Evolutionary conservation across 1,140 invertebrate genomes (phyloP).

Genomic region (Oedothorax gibbosus): DNA sequence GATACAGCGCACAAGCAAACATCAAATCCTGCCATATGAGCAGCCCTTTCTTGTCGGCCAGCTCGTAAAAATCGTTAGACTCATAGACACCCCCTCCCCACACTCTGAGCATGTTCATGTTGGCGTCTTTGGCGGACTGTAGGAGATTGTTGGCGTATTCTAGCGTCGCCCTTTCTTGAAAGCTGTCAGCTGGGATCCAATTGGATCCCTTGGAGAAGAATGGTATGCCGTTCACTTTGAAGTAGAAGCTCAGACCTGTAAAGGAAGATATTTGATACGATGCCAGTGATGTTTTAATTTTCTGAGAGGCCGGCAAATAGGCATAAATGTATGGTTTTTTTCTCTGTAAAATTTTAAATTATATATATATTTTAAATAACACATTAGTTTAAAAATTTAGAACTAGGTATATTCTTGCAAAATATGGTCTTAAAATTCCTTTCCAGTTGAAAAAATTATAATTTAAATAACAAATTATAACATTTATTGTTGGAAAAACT

Average conservation of each 20-base stretch:
- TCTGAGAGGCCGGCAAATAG: neutral
- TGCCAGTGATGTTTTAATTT: neutral
- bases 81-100: constrained; percentile 99
- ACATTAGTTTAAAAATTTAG: no score
- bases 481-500: no score
- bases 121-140: constrained; percentile 78
- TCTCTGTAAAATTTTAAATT: no score
- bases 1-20: constrained; percentile 98
- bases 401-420: no score
- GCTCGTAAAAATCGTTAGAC: constrained; percentile 88
- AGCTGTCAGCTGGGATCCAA: constrained; percentile 90
- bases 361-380: no score
- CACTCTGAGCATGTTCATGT: constrained; percentile 95
- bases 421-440: no score
- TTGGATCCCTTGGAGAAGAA: constrained; percentile 98
- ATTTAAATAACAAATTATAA: no score
- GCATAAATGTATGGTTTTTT: no score
- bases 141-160: constrained; percentile 74
- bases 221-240: constrained; percentile 85
- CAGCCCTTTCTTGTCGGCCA: constrained; percentile 71
- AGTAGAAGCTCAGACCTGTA: constrained; percentile 85
- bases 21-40: constrained; percentile 82
- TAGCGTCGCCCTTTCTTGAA: constrained; percentile 80
- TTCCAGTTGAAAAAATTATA: no score
- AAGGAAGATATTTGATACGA: neutral